Percentiles rank a stretch among this genome's conserved stretches.
phyloP scores from a whole-genome alignment of 2,113 vertebrate genomes.

The Gnathonemus longibarbis region DNA sequence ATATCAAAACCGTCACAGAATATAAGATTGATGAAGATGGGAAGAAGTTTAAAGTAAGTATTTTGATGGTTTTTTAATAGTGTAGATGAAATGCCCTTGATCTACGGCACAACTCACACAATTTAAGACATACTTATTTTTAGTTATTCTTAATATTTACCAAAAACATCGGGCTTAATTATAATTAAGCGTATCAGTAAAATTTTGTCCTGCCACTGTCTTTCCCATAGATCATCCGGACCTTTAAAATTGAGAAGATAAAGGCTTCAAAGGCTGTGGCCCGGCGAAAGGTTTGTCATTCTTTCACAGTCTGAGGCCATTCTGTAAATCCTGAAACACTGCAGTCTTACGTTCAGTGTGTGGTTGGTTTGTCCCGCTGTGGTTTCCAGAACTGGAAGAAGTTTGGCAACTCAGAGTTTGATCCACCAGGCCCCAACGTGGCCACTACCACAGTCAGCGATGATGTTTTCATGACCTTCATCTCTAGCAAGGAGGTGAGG shows the following conservation, averaged over 20 bases:
- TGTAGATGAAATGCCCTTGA: not conserved
- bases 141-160: not conserved
- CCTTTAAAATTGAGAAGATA: conserved; percentile 87
- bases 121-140: not conserved
- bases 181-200: not conserved
- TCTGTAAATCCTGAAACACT: not conserved
- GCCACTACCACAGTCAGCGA: conserved; percentile 94
- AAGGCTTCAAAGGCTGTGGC: conserved; percentile 95
- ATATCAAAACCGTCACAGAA: conserved; percentile 86
- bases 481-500: conserved; percentile 88
- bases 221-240: conserved; percentile 74
- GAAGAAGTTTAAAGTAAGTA: conserved; percentile 79
- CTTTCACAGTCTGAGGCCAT: not conserved
- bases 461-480: conserved; percentile 93
- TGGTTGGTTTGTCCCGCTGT: not conserved
- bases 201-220: not conserved
- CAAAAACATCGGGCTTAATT: not conserved
- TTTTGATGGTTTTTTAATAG: not conserved
- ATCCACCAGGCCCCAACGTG: conserved; percentile 81
- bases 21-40: conserved; percentile 89
- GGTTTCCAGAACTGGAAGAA: conserved; percentile 87
- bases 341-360: not conserved
- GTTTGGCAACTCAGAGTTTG: conserved; percentile 87
- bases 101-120: not conserved
- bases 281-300: conserved; percentile 72